Base-by-base conservation (phyloP, 2,888 invertebrate species). In the Tineola bisselliella region DNA sequence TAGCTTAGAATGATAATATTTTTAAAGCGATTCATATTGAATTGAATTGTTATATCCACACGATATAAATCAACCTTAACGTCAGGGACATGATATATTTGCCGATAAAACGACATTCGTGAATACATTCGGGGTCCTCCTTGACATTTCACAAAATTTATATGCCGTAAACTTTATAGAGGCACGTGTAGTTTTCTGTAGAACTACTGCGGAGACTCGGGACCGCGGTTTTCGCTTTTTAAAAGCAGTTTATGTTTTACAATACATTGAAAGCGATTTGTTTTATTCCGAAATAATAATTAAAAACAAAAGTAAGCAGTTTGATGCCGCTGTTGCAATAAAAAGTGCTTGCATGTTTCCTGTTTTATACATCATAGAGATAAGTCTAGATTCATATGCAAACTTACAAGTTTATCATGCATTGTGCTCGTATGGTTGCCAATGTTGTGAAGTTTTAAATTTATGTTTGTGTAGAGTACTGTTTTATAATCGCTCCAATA, bases 1-100 rank as follows among this genome's bases (percentile, higher is more conserved):
- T 54, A 54, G 54, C 25, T 54, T 25, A 12, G 54, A 8, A 33
- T 58, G 33, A 58, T 33, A 58, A 58, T 58, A 58, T 58, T 58
- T 58, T 58, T n/a, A 61, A 54, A 38, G 33, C 17, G 11, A 38
- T 43, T 31, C 63, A 62, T 64, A 66, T 69, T 68, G 70, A 69
- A 75, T 77, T 74, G 73, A 76, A 76, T 74, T 77, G 72, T 73
- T 77, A 74, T 74, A 76, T 74, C 70, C 67, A 66, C 68, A 67
- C 66, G 67, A 68, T 66, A 74, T 79, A 79, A 77, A 79, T 79
- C 77, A 77, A 70, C 71, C 69, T 73, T 75, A 71, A 73, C 74
- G 77, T 75, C 77, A 69, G 72, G 73, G 74, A 76, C 73, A 72
- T 78, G 75, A 79, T 78, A 79, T 77, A 80, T 76, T 70, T 69